These are phyloP conservation scores for Acanthochromis polyacanthus DNA, from an alignment of 2,113 vertebrate species.

Conservation along the genomic window DNA sequence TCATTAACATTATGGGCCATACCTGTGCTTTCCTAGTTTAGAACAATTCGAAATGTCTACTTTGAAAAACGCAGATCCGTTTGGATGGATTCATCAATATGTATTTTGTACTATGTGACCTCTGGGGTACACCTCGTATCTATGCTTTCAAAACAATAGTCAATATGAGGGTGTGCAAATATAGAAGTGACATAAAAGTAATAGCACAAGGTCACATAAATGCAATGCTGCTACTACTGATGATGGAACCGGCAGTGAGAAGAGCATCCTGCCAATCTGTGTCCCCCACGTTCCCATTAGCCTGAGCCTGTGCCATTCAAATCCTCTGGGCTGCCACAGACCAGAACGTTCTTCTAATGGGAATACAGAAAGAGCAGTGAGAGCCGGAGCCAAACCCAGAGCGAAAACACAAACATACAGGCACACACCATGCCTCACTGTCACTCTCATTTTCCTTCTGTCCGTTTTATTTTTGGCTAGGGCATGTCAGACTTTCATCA, in stretches of 20 bases:
- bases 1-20: too few relatives aligned
- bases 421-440: conserved; percentile 14
- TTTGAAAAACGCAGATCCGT: background rate
- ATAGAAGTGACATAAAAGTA: background rate
- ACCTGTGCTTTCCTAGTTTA: too few relatives aligned
- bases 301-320: conserved; percentile 66
- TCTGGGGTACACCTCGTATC: background rate
- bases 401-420: conserved; percentile 23
- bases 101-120: conserved; percentile 5
- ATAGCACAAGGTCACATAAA: conserved; percentile 39
- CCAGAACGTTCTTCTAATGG: conserved; percentile 65
- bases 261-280: conserved; percentile 50
- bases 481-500: conserved; percentile 33
- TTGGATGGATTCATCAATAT: conserved; percentile 15
- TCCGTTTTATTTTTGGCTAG: conserved; percentile 33
- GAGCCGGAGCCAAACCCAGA: conserved; percentile 40
- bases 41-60: too few relatives aligned
- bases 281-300: conserved; percentile 64
- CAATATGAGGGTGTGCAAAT: conserved; percentile 9
- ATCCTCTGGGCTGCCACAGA: conserved; percentile 63
- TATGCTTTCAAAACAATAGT: conserved; percentile 12
- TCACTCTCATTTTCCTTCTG: conserved; percentile 44
- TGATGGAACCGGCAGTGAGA: conserved; percentile 36
- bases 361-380: conserved; percentile 59
- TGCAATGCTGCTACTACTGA: conserved; percentile 20